Evolutionary conservation across 2,888 invertebrate genomes (phyloP).

Genomic region (Melinopterus prodromus): DNA sequence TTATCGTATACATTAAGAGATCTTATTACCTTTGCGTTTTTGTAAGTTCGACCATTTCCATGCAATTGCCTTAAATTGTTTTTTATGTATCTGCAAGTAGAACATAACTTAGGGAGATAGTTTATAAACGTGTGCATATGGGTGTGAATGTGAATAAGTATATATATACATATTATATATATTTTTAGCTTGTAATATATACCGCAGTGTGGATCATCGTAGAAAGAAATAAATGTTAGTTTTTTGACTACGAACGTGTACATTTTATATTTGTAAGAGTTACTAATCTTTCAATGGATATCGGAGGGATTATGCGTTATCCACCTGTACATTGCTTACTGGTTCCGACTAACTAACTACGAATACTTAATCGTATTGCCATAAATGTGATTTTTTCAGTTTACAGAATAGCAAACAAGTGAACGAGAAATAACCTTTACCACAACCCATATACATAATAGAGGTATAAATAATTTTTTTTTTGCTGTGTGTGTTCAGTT

Average conservation of each 20-base stretch:
- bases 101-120: constrained; percentile 35
- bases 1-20: not conserved
- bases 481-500: constrained; percentile 30
- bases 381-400: constrained; percentile 42
- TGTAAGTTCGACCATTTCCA: constrained; percentile 17
- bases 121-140: constrained; percentile 30
- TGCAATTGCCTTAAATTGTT: constrained; percentile 32
- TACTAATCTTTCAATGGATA: no score
- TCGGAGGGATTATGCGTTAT: no score
- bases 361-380: constrained; percentile 38
- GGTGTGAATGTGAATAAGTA: constrained; percentile 9
- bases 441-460: constrained; percentile 23
- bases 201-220: not conserved
- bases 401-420: constrained; percentile 36
- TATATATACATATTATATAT: constrained; percentile 19
- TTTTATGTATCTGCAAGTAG: constrained; percentile 26
- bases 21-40: not conserved
- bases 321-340: no score
- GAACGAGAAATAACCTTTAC: constrained; percentile 29
- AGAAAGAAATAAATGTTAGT: constrained; percentile 9
- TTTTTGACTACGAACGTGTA: not conserved
- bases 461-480: constrained; percentile 24
- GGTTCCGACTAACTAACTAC: constrained; percentile 26
- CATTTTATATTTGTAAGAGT: not conserved
- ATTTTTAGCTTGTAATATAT: constrained; percentile 34